Evolutionary conservation across 2,888 invertebrate genomes (phyloP), one percentile per base, ranked within the genome.

Genomic region (Nysson spinosus): DNA sequence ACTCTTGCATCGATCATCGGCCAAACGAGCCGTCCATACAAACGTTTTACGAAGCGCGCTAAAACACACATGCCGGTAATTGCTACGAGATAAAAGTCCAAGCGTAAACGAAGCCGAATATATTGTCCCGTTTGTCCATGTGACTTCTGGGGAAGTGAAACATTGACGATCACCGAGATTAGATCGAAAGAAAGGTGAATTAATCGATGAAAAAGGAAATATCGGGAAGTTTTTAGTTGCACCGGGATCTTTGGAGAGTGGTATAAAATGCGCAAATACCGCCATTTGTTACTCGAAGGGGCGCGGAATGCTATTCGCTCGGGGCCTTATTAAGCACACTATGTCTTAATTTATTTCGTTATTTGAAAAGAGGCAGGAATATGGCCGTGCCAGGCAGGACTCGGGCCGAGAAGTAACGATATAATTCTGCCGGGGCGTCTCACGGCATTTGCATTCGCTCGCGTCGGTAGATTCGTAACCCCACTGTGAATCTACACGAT

Each of bases 321-420:
- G 68, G 66, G 70, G 77, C 69, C 80, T 82, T 80, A 80, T 82
- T 81, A 81, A 75, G 75, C 69, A 75, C 79, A 77, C 80, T 81
- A 79, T 70, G 66, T 77, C 80, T 81, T 80, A 81, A 82, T 82
- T 82, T 80, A 82, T 81, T 79, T 81, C 64, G 76, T 77, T 75
- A 77, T 78, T 79, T 74, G 64, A 72, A 79, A 79, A 76, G 72
- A 70, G 62, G 37, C 56, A 44, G 39, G 30, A 30, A 17, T 32
- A 20, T 24, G 50, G 22, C 51, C 56, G 19, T 51, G 49, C 40
- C 62, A 39, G n/a, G n/a, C n/a, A n/a, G 28, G 49, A 30, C 49
- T 50, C 69, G 56, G 40, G 37, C 51, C 54, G 51, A 69, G 52
- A 61, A 57, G 68, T 80, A 80, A 81, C 72, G 80, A 79, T 80